These are phyloP conservation scores for Tipula unca DNA, from an alignment of 2,888 invertebrate genomes.

Conservation along the genomic window DNA sequence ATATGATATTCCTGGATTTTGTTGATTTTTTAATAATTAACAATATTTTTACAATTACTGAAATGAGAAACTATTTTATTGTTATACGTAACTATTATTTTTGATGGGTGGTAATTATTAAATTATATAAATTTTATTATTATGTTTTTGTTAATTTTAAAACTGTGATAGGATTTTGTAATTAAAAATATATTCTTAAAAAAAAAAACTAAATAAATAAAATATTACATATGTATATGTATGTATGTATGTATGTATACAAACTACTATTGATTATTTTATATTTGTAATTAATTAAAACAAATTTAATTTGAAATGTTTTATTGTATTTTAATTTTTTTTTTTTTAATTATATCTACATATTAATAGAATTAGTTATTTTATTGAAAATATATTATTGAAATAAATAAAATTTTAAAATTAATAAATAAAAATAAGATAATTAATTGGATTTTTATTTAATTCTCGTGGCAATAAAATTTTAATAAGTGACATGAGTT, in stretches of 20 bases:
- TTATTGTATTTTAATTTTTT: background rate
- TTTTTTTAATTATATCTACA: background rate
- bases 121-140: background rate
- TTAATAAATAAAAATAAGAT: background rate
- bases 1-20: background rate
- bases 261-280: background rate
- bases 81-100: background rate
- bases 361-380: background rate
- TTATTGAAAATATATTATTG: background rate
- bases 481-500: no score
- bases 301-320: background rate
- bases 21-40: background rate
- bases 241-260: no score
- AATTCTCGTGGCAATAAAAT: no score
- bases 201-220: background rate
- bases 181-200: no score
- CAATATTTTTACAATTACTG: background rate
- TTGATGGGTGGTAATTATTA: background rate
- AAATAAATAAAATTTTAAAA: background rate
- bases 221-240: background rate
- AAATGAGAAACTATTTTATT: background rate
- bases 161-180: conserved; percentile 14
- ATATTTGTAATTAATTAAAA: background rate
- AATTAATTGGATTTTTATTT: background rate
- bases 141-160: background rate